phyloP scores from a whole-genome alignment of 1,140 invertebrate genomes.

The Halesus radiatus region DNA sequence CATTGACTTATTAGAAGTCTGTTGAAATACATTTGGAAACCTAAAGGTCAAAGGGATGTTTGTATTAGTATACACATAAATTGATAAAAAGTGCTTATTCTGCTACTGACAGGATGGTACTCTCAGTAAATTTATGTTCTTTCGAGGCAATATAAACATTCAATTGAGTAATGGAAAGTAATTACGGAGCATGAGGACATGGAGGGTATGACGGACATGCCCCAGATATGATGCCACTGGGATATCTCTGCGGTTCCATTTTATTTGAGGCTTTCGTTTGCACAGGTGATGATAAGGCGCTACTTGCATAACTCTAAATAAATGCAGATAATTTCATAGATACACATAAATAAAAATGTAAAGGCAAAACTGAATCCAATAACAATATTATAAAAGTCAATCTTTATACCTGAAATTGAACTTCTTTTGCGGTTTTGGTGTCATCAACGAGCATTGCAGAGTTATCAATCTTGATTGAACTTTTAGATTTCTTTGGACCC shows the following conservation, averaged over 20 bases:
- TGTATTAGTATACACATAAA: no score
- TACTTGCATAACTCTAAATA: slow-evolving; percentile 13
- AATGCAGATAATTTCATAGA: not conserved
- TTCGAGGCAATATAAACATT: not conserved
- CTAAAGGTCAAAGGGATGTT: no score
- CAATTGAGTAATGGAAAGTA: not conserved
- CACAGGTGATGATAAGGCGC: not conserved
- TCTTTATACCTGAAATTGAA: slow-evolving; percentile 24
- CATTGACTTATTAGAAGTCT: not conserved
- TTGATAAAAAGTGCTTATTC: no score
- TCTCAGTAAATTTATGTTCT: no score
- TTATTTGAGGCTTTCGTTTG: not conserved
- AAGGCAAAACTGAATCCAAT: no score
- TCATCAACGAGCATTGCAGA: not conserved
- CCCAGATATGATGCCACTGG: slow-evolving; percentile 13
- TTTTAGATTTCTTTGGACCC: not conserved
- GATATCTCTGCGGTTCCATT: not conserved
- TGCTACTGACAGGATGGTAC: no score
- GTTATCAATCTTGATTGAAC: not conserved
- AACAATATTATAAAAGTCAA: no score
- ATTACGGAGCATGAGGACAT: slow-evolving; percentile 29
- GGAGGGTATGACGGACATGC: not conserved
- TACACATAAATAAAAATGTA: no score
- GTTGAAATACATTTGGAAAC: not conserved
- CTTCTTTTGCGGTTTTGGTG: slow-evolving; percentile 12